Percentiles rank a stretch among this genome's conserved stretches.
These are phyloP conservation scores for Muscina levida DNA, from an alignment of 2,888 invertebrate species.

Conservation along the genomic window DNA sequence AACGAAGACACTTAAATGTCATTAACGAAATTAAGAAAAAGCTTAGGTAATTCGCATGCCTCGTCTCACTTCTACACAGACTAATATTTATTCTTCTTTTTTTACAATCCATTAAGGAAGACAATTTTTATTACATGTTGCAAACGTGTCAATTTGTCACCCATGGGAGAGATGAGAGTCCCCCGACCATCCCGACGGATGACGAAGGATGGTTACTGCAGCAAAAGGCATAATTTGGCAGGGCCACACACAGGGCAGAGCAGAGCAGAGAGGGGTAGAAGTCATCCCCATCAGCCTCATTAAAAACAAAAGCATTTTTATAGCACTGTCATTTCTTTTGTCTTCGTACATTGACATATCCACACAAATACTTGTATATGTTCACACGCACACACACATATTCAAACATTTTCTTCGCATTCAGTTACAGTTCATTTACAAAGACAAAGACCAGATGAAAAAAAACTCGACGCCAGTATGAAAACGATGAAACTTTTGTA, in stretches of 20 bases:
- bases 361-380: background rate
- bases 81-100: slow-evolving; percentile 7
- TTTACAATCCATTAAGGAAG: slow-evolving; percentile 64
- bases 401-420: slow-evolving; percentile 27
- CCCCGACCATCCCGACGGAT: no score
- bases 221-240: background rate
- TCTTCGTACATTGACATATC: background rate
- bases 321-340: slow-evolving; percentile 1
- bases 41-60: slow-evolving; percentile 44
- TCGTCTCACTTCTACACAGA: background rate
- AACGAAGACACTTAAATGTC: slow-evolving; percentile 50
- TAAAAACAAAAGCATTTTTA: slow-evolving; percentile 32
- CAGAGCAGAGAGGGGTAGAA: background rate
- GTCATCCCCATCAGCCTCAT: slow-evolving; percentile 25
- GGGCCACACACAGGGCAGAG: background rate
- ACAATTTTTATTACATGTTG: slow-evolving; percentile 62
- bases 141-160: slow-evolving; percentile 63
- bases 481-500: slow-evolving; percentile 11
- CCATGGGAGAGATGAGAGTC: slow-evolving; percentile 33
- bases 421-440: slow-evolving; percentile 18
- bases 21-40: slow-evolving; percentile 59
- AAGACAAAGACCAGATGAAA: background rate
- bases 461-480: background rate
- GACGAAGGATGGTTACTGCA: background rate
- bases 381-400: background rate